Percentiles rank a stretch among this genome's conserved stretches.
phyloP scores from a whole-genome alignment of 2,113 vertebrate species.

The Ascaphus truei region DNA sequence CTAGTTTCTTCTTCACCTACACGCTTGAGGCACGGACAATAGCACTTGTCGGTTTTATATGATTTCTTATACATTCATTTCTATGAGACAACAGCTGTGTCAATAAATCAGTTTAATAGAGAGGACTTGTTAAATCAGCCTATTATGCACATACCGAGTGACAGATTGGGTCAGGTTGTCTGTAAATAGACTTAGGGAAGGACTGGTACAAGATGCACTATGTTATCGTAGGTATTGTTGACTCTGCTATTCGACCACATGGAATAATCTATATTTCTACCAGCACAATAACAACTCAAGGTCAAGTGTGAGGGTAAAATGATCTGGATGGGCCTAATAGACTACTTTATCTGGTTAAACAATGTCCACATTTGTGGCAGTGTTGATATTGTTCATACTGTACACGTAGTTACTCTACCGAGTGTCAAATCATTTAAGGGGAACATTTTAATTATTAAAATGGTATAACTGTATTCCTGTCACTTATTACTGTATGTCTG shows the following conservation, averaged over 20 bases:
- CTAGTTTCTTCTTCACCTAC: not conserved
- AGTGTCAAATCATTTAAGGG: too few species aligned
- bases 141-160: not conserved
- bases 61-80: not conserved
- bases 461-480: too few species aligned
- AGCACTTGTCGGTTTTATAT: not conserved
- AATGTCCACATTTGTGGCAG: too few species aligned
- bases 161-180: not conserved
- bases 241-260: not conserved
- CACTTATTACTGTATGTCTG: too few species aligned
- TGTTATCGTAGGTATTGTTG: conserved; percentile 1
- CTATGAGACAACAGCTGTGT: not conserved
- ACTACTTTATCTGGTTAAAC: too few species aligned
- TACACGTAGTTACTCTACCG: too few species aligned
- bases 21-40: not conserved
- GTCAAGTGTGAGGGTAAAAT: too few species aligned
- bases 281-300: not conserved
- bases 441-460: too few species aligned
- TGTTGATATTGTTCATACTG: too few species aligned
- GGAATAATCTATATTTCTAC: not conserved
- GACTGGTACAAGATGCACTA: not conserved
- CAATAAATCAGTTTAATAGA: not conserved
- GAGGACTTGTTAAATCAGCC: not conserved
- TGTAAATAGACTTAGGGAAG: not conserved
- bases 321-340: too few species aligned